Evolutionary conservation across 2,113 vertebrate species (phyloP).

Genomic region (Pygoscelis adeliae): DNA sequence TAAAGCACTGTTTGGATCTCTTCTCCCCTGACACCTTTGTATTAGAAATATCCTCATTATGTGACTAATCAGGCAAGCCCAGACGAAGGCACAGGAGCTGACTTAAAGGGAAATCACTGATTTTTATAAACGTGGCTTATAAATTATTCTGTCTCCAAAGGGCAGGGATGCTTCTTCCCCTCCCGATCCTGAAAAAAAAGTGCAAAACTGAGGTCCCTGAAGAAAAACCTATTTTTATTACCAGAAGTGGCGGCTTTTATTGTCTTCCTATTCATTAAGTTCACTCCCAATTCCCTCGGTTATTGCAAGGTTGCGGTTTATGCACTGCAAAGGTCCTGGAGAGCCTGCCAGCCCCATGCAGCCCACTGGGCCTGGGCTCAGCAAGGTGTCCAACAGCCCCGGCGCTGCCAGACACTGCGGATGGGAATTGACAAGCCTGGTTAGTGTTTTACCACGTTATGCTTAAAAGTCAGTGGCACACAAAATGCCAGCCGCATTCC

Average conservation of each 20-base stretch:
- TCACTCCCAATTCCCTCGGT: neutral
- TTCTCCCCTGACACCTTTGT: constrained; percentile 15
- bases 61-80: constrained; percentile 4
- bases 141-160: neutral
- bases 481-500: neutral
- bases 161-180: neutral
- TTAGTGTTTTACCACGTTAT: neutral
- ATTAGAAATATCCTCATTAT: constrained; percentile 48
- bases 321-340: neutral
- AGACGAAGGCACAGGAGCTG: neutral
- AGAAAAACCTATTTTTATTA: neutral
- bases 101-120: neutral
- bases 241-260: neutral
- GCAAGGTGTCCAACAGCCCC: neutral
- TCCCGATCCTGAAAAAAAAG: neutral
- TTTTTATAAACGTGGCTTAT: neutral
- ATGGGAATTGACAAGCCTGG: neutral
- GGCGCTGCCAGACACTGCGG: accelerated
- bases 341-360: neutral
- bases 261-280: neutral
- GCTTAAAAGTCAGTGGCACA: neutral
- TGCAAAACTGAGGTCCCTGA: neutral
- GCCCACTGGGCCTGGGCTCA: neutral
- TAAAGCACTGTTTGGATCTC: neutral
- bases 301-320: neutral